Conservation (phyloP, 2,797 vertebrate species). For the Macropodus opercularis region DNA sequence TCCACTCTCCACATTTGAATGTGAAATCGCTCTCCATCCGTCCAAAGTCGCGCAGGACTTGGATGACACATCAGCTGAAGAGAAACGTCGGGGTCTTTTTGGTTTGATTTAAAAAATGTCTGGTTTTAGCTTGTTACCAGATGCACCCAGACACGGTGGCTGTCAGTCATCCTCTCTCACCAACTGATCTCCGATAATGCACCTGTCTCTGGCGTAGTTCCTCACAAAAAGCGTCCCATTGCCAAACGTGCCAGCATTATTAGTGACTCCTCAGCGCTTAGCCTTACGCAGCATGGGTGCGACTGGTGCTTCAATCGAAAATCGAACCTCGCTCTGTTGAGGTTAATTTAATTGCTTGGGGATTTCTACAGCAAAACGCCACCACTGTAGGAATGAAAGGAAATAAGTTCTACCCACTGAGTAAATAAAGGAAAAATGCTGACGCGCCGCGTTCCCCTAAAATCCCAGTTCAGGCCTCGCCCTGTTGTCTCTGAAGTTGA, state of each 20-base stretch:
- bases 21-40: constrained; percentile 6
- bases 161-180: background rate
- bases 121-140: constrained; percentile 8
- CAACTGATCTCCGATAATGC: background rate
- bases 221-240: background rate
- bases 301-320: constrained; percentile 28
- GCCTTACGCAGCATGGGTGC: background rate
- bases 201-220: background rate
- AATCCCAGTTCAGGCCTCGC: background rate
- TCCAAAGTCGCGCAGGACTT: constrained; percentile 6
- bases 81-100: background rate
- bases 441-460: constrained; percentile 17
- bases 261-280: background rate
- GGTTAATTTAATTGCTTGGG: constrained; percentile 58
- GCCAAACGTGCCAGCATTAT: background rate
- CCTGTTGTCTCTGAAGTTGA: constrained; percentile 23
- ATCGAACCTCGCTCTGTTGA: constrained; percentile 44
- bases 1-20: background rate
- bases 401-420: constrained; percentile 10
- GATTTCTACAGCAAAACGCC: constrained; percentile 44
- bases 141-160: background rate
- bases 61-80: background rate
- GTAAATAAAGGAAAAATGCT: constrained; percentile 30
- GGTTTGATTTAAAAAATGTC: background rate
- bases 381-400: constrained; percentile 15